Percentiles rank a stretch among this genome's conserved stretches.
These are phyloP conservation scores for Stegodyphus mimosarum DNA, from an alignment of 1,140 invertebrate genomes.

Conservation along the genomic window DNA sequence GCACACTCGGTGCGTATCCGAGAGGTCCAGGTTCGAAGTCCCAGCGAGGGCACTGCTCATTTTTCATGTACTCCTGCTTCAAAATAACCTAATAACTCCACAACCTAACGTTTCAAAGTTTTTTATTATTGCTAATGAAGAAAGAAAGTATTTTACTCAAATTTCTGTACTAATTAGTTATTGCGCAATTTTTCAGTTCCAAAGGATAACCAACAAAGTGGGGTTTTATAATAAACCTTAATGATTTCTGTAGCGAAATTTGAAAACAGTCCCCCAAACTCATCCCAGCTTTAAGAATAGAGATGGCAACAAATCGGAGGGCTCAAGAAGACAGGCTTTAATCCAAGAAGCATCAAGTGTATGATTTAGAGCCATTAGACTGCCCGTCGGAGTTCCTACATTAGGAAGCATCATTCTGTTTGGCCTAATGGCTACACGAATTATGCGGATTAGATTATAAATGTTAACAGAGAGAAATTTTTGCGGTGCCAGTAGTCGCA, in stretches of 20 bases:
- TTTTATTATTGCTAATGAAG: too few species aligned
- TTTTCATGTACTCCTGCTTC: too few species aligned
- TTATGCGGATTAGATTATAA: constrained; percentile 41
- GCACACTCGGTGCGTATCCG: too few species aligned
- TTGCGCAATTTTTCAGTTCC: too few species aligned
- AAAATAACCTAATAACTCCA: too few species aligned
- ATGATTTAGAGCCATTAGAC: constrained; percentile 47
- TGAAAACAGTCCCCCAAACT: constrained; percentile 1
- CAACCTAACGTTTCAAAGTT: too few species aligned
- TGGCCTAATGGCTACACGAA: constrained; percentile 28
- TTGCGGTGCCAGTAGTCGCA: not conserved
- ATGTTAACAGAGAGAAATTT: constrained; percentile 27
- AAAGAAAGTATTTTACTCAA: too few species aligned
- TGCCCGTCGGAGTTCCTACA: not conserved
- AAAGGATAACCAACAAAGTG: too few species aligned
- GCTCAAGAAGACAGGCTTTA: constrained; percentile 43
- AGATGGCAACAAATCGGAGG: constrained; percentile 27
- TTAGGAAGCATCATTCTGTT: not conserved
- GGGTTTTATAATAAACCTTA: too few species aligned
- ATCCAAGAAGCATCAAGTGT: constrained; percentile 49
- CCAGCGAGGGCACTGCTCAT: too few species aligned
- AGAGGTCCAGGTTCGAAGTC: too few species aligned
- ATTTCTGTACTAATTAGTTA: too few species aligned
- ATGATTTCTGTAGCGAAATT: not conserved
- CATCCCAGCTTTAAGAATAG: constrained; percentile 15